A percentile compares a stretch with the other conserved stretches of the same genome.
phyloP scores from a whole-genome alignment of 1,140 invertebrate species.

The Ceratina australensis region DNA sequence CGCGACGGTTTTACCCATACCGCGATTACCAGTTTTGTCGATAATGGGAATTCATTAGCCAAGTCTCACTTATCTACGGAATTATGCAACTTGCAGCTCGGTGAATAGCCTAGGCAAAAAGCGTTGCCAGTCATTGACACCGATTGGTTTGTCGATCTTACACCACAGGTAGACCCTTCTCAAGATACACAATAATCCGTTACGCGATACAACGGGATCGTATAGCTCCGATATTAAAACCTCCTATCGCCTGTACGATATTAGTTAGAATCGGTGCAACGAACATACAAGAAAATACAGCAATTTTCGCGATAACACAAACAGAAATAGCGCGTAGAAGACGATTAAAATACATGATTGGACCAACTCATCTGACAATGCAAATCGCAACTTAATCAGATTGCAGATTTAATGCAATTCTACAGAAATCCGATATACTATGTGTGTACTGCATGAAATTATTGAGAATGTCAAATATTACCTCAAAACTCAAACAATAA shows the following conservation, averaged over 20 bases:
- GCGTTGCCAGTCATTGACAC: conserved; percentile 28
- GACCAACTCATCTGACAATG: not conserved
- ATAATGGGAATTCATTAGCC: not conserved
- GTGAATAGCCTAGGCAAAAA: not conserved
- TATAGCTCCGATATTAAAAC: conserved; percentile 16
- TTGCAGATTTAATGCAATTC: too few relatives aligned
- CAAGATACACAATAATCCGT: conserved; percentile 38
- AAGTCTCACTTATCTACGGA: not conserved
- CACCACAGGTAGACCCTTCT: conserved; percentile 36
- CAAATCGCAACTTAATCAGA: not conserved
- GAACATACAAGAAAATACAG: not conserved
- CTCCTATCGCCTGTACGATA: not conserved
- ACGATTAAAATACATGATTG: too few relatives aligned
- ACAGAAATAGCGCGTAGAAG: not conserved
- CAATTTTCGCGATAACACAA: not conserved
- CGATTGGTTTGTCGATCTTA: conserved; percentile 31
- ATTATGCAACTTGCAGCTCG: not conserved
- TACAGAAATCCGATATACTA: too few relatives aligned
- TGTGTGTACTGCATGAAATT: too few relatives aligned
- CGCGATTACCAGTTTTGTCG: not conserved
- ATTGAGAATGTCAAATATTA: too few relatives aligned
- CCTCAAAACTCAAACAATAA: too few relatives aligned
- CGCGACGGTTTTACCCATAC: not conserved
- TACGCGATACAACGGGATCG: conserved; percentile 46
- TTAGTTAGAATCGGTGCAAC: not conserved